phyloP scores from a whole-genome alignment of 2,888 invertebrate genomes.

The Thelaira solivaga region DNA sequence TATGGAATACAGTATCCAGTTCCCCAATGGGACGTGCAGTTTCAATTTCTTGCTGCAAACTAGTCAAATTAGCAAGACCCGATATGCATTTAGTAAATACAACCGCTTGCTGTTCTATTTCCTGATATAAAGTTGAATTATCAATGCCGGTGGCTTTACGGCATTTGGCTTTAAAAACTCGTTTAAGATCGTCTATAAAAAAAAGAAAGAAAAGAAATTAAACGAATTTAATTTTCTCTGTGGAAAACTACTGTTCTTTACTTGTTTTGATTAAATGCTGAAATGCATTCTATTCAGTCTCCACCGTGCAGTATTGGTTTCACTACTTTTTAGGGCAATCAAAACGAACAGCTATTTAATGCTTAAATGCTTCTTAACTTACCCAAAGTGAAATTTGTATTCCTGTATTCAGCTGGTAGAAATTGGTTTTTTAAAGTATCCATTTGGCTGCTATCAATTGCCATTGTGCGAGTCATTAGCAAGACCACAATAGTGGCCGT shows the following conservation, averaged over 20 bases:
- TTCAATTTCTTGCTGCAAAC: conserved; percentile 83
- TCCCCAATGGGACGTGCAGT: conserved; percentile 82
- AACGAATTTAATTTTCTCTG: no score
- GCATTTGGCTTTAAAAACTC: conserved; percentile 82
- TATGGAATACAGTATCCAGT: conserved; percentile 84
- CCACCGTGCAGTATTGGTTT: no score
- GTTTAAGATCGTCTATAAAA: conserved; percentile 78
- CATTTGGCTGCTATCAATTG: conserved; percentile 64
- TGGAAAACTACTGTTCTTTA: no score
- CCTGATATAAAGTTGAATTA: conserved; percentile 78
- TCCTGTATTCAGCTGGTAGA: conserved; percentile 70
- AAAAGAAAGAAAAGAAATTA: not conserved
- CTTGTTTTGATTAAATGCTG: no score
- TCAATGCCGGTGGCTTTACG: conserved; percentile 80
- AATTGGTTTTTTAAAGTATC: conserved; percentile 70
- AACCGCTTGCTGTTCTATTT: conserved; percentile 77
- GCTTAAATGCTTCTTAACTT: conserved; percentile 26
- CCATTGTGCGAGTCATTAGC: conserved; percentile 58
- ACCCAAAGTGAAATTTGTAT: conserved; percentile 71
- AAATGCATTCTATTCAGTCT: no score
- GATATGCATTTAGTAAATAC: conserved; percentile 79
- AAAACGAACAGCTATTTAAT: not conserved
- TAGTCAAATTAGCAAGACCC: conserved; percentile 79
- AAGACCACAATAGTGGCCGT: conserved; percentile 64
- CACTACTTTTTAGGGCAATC: no score